Conservation (phyloP, 2,113 vertebrate species). For the Callaeas wilsoni region DNA sequence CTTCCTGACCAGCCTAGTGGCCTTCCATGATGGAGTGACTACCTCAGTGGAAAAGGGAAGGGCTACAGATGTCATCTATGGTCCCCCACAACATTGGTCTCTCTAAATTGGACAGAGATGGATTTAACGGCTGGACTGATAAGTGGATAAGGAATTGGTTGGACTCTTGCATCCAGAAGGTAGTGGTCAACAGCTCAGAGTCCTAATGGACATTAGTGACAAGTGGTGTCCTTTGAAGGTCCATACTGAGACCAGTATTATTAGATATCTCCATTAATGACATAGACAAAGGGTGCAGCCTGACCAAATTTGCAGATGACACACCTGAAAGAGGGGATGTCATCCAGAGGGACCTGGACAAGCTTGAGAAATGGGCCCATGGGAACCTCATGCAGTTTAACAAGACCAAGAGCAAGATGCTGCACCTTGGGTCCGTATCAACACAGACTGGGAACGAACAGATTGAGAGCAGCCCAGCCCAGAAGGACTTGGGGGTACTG, state of each 20-base stretch:
- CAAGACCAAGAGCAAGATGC: background rate
- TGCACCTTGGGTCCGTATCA: background rate
- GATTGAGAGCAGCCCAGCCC: fast-evolving
- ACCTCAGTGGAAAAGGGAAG: background rate
- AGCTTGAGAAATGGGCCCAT: background rate
- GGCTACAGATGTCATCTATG: background rate
- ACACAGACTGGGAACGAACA: background rate
- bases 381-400: background rate
- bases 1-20: background rate
- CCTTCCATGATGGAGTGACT: background rate
- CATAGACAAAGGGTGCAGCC: background rate
- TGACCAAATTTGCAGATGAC: background rate
- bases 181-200: background rate
- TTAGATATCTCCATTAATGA: background rate
- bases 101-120: background rate
- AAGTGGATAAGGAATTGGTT: background rate
- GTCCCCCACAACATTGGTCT: background rate
- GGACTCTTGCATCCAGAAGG: background rate
- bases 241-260: background rate
- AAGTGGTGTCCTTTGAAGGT: background rate
- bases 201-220: background rate
- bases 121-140: background rate
- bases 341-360: background rate
- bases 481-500: background rate
- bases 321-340: background rate